Conservation (phyloP, 1,140 invertebrate genomes). For the Drosophila biarmipes region DNA sequence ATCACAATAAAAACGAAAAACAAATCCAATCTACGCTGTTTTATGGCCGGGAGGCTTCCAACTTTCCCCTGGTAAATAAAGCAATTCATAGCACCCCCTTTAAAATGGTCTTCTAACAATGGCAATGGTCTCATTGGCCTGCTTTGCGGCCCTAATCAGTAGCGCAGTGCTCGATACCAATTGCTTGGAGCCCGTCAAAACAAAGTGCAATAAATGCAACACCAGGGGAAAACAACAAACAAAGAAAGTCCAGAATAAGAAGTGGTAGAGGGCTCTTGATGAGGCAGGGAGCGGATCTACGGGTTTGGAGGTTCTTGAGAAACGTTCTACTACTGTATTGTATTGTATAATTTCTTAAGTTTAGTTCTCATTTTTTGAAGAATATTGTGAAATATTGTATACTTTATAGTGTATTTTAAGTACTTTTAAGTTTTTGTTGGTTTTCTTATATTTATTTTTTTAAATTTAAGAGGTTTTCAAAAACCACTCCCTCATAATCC, state of each 20-base stretch:
- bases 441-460: too few species aligned
- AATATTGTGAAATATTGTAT: too few species aligned
- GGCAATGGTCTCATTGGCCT: conserved; percentile 16
- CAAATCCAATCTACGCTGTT: conserved; percentile 6
- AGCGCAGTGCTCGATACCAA: conserved; percentile 1
- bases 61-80: neutral
- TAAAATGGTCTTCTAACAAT: conserved; percentile 9
- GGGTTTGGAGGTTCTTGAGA: neutral
- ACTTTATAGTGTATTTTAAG: too few species aligned
- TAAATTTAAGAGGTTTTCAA: too few species aligned
- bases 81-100: conserved; percentile 5
- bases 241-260: conserved; percentile 1
- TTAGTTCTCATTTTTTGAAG: too few species aligned
- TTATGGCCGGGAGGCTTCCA: conserved; percentile 17
- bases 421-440: too few species aligned
- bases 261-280: neutral
- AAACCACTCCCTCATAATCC: neutral
- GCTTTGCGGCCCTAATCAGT: conserved; percentile 17
- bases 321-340: too few species aligned
- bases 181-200: conserved; percentile 9
- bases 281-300: neutral
- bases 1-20: conserved; percentile 29
- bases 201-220: conserved; percentile 29
- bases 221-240: conserved; percentile 5
- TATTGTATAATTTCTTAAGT: too few species aligned